Evolutionary conservation across 2,888 invertebrate species (phyloP).

Genomic region (Nephrotoma guestfalica): DNA sequence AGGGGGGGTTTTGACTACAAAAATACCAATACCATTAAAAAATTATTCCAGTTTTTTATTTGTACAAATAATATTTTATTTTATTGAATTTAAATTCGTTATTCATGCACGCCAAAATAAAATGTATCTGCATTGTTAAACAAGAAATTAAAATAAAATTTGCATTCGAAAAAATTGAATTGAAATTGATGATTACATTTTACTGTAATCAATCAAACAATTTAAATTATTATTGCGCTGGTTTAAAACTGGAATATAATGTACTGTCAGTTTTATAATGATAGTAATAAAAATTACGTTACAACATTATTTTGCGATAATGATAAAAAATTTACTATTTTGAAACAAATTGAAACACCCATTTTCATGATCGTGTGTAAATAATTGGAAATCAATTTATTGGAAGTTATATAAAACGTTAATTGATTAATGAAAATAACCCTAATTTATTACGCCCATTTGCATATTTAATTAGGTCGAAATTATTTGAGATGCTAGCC

Average conservation of each 20-base stretch:
- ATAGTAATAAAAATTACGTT: not conserved
- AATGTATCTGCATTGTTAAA: not conserved
- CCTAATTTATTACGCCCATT: too few species aligned
- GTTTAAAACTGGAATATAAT: not conserved
- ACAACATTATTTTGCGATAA: not conserved
- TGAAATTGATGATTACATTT: not conserved
- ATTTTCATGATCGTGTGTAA: too few species aligned
- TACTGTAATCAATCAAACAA: not conserved
- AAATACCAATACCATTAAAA: not conserved
- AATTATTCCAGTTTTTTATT: not conserved
- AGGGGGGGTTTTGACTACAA: not conserved
- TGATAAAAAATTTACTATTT: not conserved
- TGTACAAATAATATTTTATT: not conserved
- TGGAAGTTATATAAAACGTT: too few species aligned
- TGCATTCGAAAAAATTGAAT: not conserved
- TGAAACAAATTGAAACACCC: not conserved
- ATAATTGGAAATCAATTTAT: too few species aligned
- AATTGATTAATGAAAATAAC: too few species aligned
- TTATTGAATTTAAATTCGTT: not conserved
- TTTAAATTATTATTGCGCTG: not conserved
- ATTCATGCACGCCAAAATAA: not conserved
- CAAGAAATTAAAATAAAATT: not conserved
- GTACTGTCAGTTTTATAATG: not conserved
- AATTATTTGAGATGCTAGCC: too few species aligned
- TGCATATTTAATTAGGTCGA: too few species aligned